Evolutionary conservation across 2,888 invertebrate species (phyloP).

Genomic region (Drosophila monieri): DNA sequence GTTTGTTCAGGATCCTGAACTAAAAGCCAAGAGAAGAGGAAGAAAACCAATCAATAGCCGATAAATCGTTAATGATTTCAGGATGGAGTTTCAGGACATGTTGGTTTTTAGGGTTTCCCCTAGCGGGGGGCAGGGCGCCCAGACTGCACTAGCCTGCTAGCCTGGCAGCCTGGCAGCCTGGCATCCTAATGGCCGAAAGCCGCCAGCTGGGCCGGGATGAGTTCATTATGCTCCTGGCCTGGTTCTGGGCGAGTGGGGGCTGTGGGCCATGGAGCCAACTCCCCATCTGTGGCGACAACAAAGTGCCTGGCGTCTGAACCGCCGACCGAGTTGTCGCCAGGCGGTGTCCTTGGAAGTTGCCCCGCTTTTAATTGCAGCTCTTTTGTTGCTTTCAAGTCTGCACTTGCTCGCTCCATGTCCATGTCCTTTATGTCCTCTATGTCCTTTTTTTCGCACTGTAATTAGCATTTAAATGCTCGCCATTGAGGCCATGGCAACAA

Average conservation of each 20-base stretch:
- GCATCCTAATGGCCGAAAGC: slow-evolving; percentile 13
- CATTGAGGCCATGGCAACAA: slow-evolving; percentile 44
- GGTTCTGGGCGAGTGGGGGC: neutral
- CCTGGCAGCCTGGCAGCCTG: neutral
- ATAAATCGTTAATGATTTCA: slow-evolving; percentile 16
- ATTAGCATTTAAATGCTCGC: slow-evolving; percentile 62
- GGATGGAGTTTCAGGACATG: slow-evolving; percentile 4
- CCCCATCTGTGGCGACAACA: slow-evolving; percentile 29
- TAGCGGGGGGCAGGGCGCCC: too few species aligned
- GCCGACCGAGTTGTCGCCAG: slow-evolving; percentile 49
- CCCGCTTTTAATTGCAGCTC: slow-evolving; percentile 41
- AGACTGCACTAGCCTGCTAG: slow-evolving; percentile 29
- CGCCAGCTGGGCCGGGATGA: slow-evolving; percentile 25
- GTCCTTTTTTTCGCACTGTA: slow-evolving; percentile 27
- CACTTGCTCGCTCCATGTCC: too few species aligned
- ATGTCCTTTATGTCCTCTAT: neutral
- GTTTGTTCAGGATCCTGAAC: slow-evolving; percentile 3
- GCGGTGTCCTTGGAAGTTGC: slow-evolving; percentile 30
- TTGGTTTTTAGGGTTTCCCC: slow-evolving; percentile 37
- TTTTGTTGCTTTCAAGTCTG: slow-evolving; percentile 32
- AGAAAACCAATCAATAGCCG: slow-evolving; percentile 3
- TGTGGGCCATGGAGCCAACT: neutral
- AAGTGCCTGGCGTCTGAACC: slow-evolving; percentile 38
- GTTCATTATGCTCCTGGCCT: slow-evolving; percentile 9
- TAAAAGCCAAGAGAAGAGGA: neutral